These are phyloP conservation scores for Phaethornis superciliosus DNA, from an alignment of 2,113 vertebrate genomes.

Conservation along the genomic window DNA sequence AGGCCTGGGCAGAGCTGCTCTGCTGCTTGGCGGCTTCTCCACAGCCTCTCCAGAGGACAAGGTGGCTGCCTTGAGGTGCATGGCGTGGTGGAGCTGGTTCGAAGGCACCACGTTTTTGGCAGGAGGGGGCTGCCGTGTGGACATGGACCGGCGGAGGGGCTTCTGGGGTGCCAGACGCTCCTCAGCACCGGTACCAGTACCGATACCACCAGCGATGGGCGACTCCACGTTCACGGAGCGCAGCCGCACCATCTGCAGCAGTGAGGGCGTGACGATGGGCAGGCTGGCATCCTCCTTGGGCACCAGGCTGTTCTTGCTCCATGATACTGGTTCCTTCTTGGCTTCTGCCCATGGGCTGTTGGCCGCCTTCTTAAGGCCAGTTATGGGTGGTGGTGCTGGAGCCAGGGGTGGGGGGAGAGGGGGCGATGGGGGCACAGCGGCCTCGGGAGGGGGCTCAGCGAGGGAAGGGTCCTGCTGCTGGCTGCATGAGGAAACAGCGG, in stretches of 20 bases:
- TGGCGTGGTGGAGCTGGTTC: slow-evolving; percentile 84
- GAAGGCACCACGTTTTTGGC: slow-evolving; percentile 63
- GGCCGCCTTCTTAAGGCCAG: slow-evolving; percentile 49
- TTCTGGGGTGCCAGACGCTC: slow-evolving; percentile 81
- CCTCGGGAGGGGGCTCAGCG: background rate
- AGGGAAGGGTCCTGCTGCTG: background rate
- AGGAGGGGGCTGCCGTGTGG: slow-evolving; percentile 71
- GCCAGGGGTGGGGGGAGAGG: background rate
- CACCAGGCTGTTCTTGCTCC: slow-evolving; percentile 76
- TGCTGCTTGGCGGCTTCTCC: background rate
- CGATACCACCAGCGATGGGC: background rate
- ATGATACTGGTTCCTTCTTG: slow-evolving; percentile 76
- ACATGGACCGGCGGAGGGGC: slow-evolving; percentile 85
- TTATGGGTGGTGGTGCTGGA: slow-evolving; percentile 8
- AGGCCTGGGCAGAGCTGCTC: background rate
- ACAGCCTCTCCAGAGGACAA: slow-evolving; percentile 64
- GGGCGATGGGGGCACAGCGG: background rate
- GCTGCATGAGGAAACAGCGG: background rate
- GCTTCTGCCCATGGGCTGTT: background rate
- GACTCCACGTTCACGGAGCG: slow-evolving; percentile 83
- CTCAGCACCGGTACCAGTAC: slow-evolving; percentile 42
- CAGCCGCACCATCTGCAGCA: slow-evolving; percentile 94
- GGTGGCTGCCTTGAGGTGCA: slow-evolving; percentile 84
- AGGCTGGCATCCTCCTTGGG: slow-evolving; percentile 87
- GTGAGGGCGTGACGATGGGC: slow-evolving; percentile 91